phyloP scores from a whole-genome alignment of 2,113 vertebrate genomes.

The Pterocles burchelli region DNA sequence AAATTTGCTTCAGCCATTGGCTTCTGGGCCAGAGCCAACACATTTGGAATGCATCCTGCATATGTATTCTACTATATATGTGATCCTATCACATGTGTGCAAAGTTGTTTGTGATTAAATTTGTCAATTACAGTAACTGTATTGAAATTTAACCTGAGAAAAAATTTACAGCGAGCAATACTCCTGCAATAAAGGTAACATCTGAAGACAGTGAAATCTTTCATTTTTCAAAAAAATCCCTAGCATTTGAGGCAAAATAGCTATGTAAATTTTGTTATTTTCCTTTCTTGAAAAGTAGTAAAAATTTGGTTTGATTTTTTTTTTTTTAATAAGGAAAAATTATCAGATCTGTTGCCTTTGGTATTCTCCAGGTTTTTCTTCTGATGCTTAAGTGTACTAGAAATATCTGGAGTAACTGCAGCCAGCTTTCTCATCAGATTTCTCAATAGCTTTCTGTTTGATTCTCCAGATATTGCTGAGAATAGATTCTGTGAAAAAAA shows the following conservation, averaged over 20 bases:
- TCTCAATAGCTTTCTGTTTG: background rate
- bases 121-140: constrained; percentile 33
- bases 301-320: background rate
- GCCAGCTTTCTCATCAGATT: background rate
- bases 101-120: constrained; percentile 51
- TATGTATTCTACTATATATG: constrained; percentile 31
- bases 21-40: constrained; percentile 21
- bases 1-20: constrained; percentile 38
- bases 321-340: background rate
- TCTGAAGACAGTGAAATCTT: background rate
- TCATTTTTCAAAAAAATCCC: background rate
- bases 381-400: background rate
- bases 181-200: background rate
- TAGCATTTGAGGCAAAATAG: background rate
- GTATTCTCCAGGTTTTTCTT: background rate
- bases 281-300: background rate
- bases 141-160: constrained; percentile 22
- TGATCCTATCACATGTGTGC: constrained; percentile 18
- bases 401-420: background rate
- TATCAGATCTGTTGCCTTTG: background rate
- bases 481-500: background rate
- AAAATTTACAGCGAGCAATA: background rate
- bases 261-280: background rate
- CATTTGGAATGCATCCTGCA: constrained; percentile 57
- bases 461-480: background rate